These are phyloP conservation scores for Plecturocebus donacophilus DNA, from an alignment of 2,113 vertebrate genomes.

Conservation along the genomic window DNA sequence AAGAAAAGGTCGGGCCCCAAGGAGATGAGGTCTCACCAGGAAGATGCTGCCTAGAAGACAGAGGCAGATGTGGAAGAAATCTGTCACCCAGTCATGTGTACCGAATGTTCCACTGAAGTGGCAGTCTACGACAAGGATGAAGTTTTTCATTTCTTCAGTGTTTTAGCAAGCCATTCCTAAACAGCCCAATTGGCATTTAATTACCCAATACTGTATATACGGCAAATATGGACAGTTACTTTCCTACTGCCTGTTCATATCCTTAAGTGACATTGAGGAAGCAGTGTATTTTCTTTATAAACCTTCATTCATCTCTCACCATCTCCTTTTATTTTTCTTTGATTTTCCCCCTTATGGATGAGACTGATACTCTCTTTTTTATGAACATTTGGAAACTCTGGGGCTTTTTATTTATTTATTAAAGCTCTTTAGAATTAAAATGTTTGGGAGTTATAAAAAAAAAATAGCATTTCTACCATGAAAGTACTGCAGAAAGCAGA, in stretches of 20 bases:
- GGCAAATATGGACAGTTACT: neutral
- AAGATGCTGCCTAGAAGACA: slow-evolving; percentile 28
- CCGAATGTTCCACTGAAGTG: slow-evolving; percentile 95
- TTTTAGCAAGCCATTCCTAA: slow-evolving; percentile 95
- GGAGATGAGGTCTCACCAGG: slow-evolving; percentile 80
- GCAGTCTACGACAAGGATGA: slow-evolving; percentile 96
- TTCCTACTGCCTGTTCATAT: neutral
- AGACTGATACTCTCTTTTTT: slow-evolving; percentile 7
- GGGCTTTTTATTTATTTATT: slow-evolving; percentile 63
- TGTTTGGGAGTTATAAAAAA: slow-evolving; percentile 13
- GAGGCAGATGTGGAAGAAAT: slow-evolving; percentile 86
- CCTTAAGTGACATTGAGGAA: slow-evolving; percentile 50
- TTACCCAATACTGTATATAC: neutral
- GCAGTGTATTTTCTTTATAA: slow-evolving; percentile 37
- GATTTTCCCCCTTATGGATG: neutral
- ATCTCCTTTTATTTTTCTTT: neutral
- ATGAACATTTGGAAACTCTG: slow-evolving; percentile 44
- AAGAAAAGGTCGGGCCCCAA: slow-evolving; percentile 83
- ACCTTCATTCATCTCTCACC: neutral
- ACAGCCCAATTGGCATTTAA: neutral
- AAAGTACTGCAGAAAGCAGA: neutral
- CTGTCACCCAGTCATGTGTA: slow-evolving; percentile 94
- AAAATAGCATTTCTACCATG: neutral
- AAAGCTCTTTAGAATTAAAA: slow-evolving; percentile 66
- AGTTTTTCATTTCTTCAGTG: slow-evolving; percentile 98